Base-by-base conservation (phyloP, 2,113 vertebrate species). In the Perca schrenkii region DNA sequence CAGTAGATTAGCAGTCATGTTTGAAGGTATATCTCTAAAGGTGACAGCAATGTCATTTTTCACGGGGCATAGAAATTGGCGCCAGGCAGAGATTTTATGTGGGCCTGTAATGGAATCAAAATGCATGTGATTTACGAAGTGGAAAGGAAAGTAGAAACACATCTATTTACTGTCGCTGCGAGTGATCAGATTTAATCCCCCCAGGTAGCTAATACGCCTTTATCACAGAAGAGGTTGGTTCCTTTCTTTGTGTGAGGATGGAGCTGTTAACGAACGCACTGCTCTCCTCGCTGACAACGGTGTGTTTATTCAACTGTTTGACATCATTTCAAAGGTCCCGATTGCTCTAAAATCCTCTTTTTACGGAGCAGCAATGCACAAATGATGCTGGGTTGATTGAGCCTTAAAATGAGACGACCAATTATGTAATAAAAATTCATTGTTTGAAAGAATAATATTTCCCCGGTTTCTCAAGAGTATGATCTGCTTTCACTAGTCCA, bases 21-120 rank as follows among this genome's bases (percentile, higher is more conserved):
- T 87, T 83, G 86, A 83, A 87, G 82, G 84, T 87, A 88, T 82
- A 88, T 89, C 85, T 89, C 71, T 62, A 89, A 88, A 92, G 90
- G 90, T 90, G 86, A 86, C 31, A 21, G 62, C 87, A 91, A 87
- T 88, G 91, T 92, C 89, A 84, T 83, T 84, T 90, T 83, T 89
- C 83, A 85, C 79, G 1, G 53, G 54, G 79, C 73, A 72, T 75
- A 58, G 79, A 81, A 82, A 79, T 3, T 15, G 43, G 71, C 8
- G 63, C 53, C 63, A 71, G 52, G 57, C 71, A 74, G 77, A 86
- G 74, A 46, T 86, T 89, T 83, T 80, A 67, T 68, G 57, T 8
- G 25, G 28, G 56, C 47, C 87, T 58, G 49, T 82, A 86, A 80
- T 77, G 70, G 74, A 86, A 75, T 53, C 63, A 43, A 86, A 87